phyloP scores from a whole-genome alignment of 2,797 vertebrate genomes.

The Meda fulgida region DNA sequence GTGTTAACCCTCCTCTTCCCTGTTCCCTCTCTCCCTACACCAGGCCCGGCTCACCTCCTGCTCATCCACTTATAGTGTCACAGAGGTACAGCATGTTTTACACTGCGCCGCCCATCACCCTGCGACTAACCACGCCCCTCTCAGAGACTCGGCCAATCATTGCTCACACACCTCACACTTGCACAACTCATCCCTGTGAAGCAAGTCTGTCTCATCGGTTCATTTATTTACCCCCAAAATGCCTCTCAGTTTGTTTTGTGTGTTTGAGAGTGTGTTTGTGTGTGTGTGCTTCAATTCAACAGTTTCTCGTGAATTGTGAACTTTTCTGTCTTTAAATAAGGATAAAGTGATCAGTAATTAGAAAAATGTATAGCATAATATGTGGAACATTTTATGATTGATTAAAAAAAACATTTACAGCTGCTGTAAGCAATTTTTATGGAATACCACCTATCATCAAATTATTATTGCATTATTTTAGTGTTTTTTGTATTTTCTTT shows the following conservation, averaged over 20 bases:
- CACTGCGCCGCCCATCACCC: slow-evolving; percentile 5
- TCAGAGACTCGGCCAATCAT: slow-evolving; percentile 32
- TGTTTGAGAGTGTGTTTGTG: slow-evolving; percentile 14
- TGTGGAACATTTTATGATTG: background rate
- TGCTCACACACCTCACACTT: slow-evolving; percentile 25
- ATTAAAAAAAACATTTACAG: background rate
- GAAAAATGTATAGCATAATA: background rate
- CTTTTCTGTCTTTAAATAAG: slow-evolving; percentile 1
- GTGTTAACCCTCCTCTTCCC: slow-evolving; percentile 79
- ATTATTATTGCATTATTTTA: background rate
- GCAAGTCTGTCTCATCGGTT: slow-evolving; percentile 20
- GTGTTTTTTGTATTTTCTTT: background rate
- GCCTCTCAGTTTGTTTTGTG: background rate
- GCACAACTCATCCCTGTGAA: slow-evolving; percentile 2
- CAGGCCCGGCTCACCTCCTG: slow-evolving; percentile 91
- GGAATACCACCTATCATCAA: background rate
- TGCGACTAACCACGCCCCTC: slow-evolving; percentile 24
- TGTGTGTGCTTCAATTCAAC: slow-evolving; percentile 26
- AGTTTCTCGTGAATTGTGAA: background rate
- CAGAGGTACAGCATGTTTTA: slow-evolving; percentile 82
- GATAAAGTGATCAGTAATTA: background rate
- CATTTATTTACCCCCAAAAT: background rate
- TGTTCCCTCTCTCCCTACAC: slow-evolving; percentile 80
- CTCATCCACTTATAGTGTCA: slow-evolving; percentile 92
- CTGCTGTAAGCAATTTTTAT: background rate